Conservation (phyloP, 2,888 invertebrate genomes). For the Prenolepis imparis region DNA sequence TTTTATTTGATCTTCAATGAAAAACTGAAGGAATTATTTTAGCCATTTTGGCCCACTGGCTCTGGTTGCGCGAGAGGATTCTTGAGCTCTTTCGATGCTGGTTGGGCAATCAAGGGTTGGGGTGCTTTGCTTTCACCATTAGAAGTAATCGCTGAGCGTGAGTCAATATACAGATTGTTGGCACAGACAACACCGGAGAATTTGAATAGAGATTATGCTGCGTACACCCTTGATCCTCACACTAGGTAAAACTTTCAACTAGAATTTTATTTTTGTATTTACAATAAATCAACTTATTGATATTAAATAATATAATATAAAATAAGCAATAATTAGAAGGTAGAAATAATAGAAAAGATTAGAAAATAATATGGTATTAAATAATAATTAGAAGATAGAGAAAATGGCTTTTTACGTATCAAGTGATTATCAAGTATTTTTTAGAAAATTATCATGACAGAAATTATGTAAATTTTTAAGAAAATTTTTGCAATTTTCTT, state of each 20-base stretch:
- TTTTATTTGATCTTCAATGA: neutral
- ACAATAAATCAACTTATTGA: neutral
- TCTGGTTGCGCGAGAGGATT: conserved; percentile 99
- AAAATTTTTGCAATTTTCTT: neutral
- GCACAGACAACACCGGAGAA: conserved; percentile 99
- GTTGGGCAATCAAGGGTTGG: conserved; percentile 97
- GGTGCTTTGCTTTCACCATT: conserved; percentile 91
- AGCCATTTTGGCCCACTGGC: conserved; percentile 99
- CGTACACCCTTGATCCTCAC: conserved; percentile 95
- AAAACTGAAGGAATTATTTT: conserved; percentile 67
- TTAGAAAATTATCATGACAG: neutral
- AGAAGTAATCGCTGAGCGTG: conserved; percentile 96
- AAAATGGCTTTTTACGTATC: neutral
- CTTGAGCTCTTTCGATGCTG: conserved; percentile 97
- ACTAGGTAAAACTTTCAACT: conserved; percentile 87
- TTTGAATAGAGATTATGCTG: conserved; percentile 94
- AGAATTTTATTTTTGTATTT: neutral
- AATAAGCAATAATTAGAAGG: no score
- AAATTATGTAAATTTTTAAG: neutral
- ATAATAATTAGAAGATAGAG: neutral
- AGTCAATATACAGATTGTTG: conserved; percentile 95
- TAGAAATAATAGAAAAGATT: no score
- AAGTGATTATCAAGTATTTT: neutral
- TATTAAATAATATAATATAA: neutral
- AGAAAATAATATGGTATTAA: no score